Percentiles rank a stretch among this genome's conserved stretches.
phyloP scores from a whole-genome alignment of 2,797 vertebrate genomes.

The Crocodylus rhombifer region DNA sequence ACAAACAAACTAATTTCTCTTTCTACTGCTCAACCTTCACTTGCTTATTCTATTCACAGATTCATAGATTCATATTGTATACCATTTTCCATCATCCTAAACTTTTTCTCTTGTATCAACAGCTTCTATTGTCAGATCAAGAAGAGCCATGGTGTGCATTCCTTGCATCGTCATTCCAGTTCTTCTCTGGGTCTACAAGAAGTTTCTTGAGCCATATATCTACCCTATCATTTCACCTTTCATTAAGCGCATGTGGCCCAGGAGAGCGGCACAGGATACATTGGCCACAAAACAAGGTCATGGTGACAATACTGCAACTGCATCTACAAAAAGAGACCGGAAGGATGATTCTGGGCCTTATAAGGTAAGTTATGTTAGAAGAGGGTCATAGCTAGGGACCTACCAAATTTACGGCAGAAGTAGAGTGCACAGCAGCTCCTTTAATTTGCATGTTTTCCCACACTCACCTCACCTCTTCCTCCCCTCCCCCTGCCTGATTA shows the following conservation, averaged over 20 bases:
- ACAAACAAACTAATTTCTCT: accelerated
- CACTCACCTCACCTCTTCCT: no score
- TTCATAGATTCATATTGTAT: no score
- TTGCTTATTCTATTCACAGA: neutral
- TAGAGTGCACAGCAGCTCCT: no score
- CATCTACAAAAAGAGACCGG: accelerated
- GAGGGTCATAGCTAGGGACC: no score
- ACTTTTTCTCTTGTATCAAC: neutral
- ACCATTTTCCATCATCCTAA: accelerated
- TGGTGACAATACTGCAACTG: slow-evolving; percentile 53
- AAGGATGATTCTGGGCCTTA: neutral
- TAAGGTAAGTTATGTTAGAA: slow-evolving; percentile 61
- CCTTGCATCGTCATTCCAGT: slow-evolving; percentile 97
- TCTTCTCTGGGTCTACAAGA: slow-evolving; percentile 97
- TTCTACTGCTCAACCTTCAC: neutral
- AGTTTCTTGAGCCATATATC: slow-evolving; percentile 92
- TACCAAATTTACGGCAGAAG: no score
- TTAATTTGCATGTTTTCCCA: no score
- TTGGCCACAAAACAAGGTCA: slow-evolving; percentile 38
- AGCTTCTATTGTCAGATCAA: neutral
- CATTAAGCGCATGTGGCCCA: slow-evolving; percentile 87
- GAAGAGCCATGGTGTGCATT: slow-evolving; percentile 92
- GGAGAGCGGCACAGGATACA: slow-evolving; percentile 81
- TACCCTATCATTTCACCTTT: slow-evolving; percentile 92
- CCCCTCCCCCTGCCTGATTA: no score